Evolutionary conservation across 2,888 invertebrate species (phyloP).

Genomic region (Hemicrepidius hirtus): DNA sequence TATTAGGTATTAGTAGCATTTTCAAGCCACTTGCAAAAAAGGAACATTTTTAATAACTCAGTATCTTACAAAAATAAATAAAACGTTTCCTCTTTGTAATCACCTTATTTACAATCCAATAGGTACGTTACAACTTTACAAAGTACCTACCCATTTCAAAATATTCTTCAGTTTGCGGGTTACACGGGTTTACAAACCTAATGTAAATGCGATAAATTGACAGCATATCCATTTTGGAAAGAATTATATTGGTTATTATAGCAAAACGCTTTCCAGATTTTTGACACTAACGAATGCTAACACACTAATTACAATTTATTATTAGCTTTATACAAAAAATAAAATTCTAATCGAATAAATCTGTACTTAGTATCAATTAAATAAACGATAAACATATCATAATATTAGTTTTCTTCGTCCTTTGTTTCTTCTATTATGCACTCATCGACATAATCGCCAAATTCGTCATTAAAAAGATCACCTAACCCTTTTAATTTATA

Average conservation of each 20-base stretch:
- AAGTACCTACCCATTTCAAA: conserved; percentile 11
- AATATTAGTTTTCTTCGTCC: background rate
- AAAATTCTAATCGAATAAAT: background rate
- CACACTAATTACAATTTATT: background rate
- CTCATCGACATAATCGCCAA: background rate
- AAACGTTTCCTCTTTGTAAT: background rate
- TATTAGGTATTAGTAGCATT: no score
- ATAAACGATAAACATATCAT: background rate
- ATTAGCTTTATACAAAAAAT: no score
- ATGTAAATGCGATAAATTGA: conserved; percentile 5
- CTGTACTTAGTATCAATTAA: no score
- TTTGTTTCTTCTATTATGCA: no score
- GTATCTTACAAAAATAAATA: no score
- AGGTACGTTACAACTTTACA: background rate
- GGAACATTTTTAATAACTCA: no score
- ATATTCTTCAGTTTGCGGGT: conserved; percentile 7
- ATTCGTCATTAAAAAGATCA: conserved; percentile 8
- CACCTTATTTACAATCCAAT: conserved; percentile 7
- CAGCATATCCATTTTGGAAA: conserved; percentile 21
- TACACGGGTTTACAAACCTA: conserved; percentile 7
- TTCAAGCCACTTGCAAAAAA: background rate
- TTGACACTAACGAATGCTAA: background rate
- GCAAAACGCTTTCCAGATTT: conserved; percentile 6
- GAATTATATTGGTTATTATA: conserved; percentile 26
- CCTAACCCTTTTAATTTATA: conserved; percentile 38